Evolutionary conservation across 2,888 invertebrate species (phyloP).

Genomic region (Globia sparganii): DNA sequence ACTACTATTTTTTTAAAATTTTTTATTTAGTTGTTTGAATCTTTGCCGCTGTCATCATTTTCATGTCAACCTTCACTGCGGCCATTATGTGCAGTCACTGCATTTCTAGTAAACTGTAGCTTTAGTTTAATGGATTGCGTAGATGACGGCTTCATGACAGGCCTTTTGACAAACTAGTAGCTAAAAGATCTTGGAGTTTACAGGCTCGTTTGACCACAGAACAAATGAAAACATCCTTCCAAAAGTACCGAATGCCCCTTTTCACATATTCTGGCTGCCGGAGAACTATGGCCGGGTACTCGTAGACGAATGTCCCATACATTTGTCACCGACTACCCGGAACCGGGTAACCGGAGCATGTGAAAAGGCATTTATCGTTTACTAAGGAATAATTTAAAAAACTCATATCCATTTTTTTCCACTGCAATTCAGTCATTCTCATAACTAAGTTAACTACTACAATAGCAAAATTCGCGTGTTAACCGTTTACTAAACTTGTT

Average conservation of each 20-base stretch:
- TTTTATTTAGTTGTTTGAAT: too few species aligned
- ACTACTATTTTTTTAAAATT: too few species aligned
- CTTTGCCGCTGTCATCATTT: too few species aligned
- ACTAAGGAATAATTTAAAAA: constrained; percentile 33
- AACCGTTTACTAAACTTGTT: constrained; percentile 41
- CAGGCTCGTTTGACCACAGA: background rate
- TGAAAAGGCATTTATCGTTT: constrained; percentile 13
- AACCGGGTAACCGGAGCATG: constrained; percentile 8
- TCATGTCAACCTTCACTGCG: too few species aligned
- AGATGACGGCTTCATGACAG: background rate
- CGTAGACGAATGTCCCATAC: background rate
- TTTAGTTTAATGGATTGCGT: too few species aligned
- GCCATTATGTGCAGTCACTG: too few species aligned
- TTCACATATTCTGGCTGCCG: background rate
- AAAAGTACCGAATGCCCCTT: background rate
- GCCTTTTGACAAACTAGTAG: background rate
- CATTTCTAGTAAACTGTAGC: too few species aligned
- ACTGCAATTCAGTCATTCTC: constrained; percentile 9
- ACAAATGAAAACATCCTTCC: background rate
- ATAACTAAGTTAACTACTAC: constrained; percentile 16
- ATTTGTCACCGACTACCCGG: constrained; percentile 17
- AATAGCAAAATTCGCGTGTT: constrained; percentile 45
- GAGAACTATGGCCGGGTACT: background rate
- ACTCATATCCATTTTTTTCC: background rate
- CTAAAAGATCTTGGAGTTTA: background rate